Conservation (phyloP, 2,797 vertebrate species). For the Megalops cyprinoides region DNA sequence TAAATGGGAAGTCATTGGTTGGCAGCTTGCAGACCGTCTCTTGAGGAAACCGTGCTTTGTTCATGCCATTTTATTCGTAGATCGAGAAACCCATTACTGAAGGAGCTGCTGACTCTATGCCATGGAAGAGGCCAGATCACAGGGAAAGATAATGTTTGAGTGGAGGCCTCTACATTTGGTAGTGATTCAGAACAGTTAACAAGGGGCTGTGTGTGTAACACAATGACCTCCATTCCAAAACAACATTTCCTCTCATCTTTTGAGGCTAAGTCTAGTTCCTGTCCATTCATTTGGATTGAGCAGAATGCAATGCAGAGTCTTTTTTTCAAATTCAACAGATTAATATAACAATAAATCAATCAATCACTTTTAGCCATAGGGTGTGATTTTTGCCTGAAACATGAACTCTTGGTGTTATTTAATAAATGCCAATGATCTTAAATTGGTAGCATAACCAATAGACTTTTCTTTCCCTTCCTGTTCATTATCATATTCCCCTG, state of each 20-base stretch:
- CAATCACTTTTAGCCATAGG: no score
- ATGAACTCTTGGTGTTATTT: background rate
- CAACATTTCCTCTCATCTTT: constrained; percentile 1
- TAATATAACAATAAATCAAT: no score
- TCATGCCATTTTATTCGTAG: constrained; percentile 6
- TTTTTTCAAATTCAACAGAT: background rate
- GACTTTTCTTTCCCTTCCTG: no score
- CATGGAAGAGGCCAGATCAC: constrained; percentile 2
- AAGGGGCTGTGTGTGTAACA: background rate
- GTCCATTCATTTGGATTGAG: background rate
- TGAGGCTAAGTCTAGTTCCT: background rate
- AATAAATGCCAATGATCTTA: background rate
- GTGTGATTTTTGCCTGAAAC: no score
- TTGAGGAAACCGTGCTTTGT: background rate
- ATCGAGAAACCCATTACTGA: background rate
- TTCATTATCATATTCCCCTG: no score
- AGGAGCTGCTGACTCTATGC: background rate
- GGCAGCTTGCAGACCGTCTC: background rate
- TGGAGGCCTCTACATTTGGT: background rate
- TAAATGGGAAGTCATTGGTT: background rate
- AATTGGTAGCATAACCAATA: no score
- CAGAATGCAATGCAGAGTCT: background rate
- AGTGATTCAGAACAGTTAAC: constrained; percentile 1
- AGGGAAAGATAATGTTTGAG: background rate
- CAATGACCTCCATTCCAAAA: background rate